These are phyloP conservation scores for Stegodyphus mimosarum DNA, from an alignment of 1,140 invertebrate genomes.

Conservation along the genomic window DNA sequence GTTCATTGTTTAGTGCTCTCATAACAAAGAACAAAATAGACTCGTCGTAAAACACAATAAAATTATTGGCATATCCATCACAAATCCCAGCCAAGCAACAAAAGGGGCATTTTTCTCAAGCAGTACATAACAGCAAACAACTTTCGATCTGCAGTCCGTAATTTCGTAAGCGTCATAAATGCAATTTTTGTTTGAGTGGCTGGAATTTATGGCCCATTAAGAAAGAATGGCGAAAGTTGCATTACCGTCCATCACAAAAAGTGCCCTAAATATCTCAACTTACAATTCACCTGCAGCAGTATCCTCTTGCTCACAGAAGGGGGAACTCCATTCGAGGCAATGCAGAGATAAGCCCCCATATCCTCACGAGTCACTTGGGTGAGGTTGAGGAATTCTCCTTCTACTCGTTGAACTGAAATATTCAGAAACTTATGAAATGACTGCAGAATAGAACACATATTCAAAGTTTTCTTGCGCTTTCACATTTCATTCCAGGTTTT, in stretches of 20 bases:
- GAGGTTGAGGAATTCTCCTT: slow-evolving; percentile 86
- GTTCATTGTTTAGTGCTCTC: background rate
- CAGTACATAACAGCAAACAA: background rate
- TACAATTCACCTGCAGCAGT: slow-evolving; percentile 81
- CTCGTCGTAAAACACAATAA: slow-evolving; percentile 17
- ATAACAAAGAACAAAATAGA: slow-evolving; percentile 12
- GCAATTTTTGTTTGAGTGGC: slow-evolving; percentile 33
- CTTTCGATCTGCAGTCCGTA: slow-evolving; percentile 5
- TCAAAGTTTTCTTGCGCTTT: too few relatives aligned
- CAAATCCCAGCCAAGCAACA: background rate
- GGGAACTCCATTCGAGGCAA: slow-evolving; percentile 79
- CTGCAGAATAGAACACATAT: too few relatives aligned
- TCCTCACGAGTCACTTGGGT: slow-evolving; percentile 85
- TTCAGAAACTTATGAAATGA: background rate
- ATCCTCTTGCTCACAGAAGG: slow-evolving; percentile 83
- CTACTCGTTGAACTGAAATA: slow-evolving; percentile 67
- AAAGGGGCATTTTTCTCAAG: background rate
- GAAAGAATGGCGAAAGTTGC: slow-evolving; percentile 73
- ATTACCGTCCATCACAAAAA: slow-evolving; percentile 67
- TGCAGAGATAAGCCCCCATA: slow-evolving; percentile 91
- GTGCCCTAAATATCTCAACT: slow-evolving; percentile 70
- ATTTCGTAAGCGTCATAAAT: slow-evolving; percentile 52
- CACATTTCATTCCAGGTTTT: too few relatives aligned
- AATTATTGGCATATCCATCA: slow-evolving; percentile 30
- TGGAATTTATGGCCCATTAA: slow-evolving; percentile 51